Percentiles rank a stretch among this genome's conserved stretches.
Evolutionary conservation across 2,113 vertebrate species (phyloP).

Genomic region (Phoxinus phoxinus): DNA sequence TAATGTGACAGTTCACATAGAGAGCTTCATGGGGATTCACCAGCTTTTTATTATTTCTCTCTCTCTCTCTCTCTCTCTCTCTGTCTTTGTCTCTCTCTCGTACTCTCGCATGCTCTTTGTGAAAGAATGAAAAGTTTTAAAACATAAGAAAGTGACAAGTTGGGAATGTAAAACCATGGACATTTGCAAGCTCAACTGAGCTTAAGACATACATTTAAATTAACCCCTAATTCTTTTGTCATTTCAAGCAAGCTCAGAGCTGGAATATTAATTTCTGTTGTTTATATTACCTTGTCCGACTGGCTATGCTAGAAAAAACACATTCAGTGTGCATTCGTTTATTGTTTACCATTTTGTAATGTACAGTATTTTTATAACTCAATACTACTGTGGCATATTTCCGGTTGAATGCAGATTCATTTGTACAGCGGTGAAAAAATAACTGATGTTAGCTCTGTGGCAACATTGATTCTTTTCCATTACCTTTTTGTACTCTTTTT

Average conservation of each 20-base stretch:
- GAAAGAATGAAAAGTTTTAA: slow-evolving; percentile 60
- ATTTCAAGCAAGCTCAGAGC: slow-evolving; percentile 48
- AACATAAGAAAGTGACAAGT: slow-evolving; percentile 52
- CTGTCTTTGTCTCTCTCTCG: slow-evolving; percentile 43
- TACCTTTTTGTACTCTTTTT: not conserved
- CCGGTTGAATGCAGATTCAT: slow-evolving; percentile 50
- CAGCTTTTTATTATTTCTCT: slow-evolving; percentile 60
- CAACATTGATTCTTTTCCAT: slow-evolving; percentile 32
- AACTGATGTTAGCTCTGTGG: slow-evolving; percentile 34
- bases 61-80: slow-evolving; percentile 48
- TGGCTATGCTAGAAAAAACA: slow-evolving; percentile 38
- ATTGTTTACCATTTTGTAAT: slow-evolving; percentile 43
- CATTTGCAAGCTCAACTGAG: slow-evolving; percentile 50
- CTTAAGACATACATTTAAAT: slow-evolving; percentile 60
- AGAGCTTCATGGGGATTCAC: slow-evolving; percentile 78
- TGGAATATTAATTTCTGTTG: slow-evolving; percentile 54
- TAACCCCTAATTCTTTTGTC: slow-evolving; percentile 51
- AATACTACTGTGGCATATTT: slow-evolving; percentile 43
- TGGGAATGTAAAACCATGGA: slow-evolving; percentile 35
- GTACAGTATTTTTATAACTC: slow-evolving; percentile 29
- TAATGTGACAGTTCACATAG: slow-evolving; percentile 87
- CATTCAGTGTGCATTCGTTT: slow-evolving; percentile 23
- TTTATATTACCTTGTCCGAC: slow-evolving; percentile 44
- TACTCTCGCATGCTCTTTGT: slow-evolving; percentile 29
- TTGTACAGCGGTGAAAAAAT: slow-evolving; percentile 37